Evolutionary conservation across 2,888 invertebrate genomes (phyloP).

Genomic region (Drosophila mimetica): DNA sequence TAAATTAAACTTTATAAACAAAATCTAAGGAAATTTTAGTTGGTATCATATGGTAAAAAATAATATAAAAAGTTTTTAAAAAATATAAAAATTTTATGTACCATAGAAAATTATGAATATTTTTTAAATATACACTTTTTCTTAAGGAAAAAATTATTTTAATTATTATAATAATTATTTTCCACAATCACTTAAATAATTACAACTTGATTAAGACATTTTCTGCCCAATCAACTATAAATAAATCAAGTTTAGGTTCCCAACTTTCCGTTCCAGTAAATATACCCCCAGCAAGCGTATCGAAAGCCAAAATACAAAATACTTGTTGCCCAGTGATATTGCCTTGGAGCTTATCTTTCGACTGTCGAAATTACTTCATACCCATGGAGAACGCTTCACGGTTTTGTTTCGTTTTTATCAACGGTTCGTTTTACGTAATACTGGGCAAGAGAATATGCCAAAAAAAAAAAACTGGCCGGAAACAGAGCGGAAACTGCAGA

Average conservation of each 20-base stretch:
- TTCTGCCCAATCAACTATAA: not conserved
- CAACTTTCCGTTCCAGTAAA: not conserved
- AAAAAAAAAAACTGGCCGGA: slow-evolving; percentile 9
- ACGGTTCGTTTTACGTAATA: slow-evolving; percentile 31
- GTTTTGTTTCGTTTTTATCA: slow-evolving; percentile 35
- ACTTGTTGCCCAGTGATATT: slow-evolving; percentile 11
- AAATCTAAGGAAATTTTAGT: too few relatives aligned
- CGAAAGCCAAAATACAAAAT: slow-evolving; percentile 16
- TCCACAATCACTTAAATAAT: not conserved
- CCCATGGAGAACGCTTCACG: slow-evolving; percentile 25
- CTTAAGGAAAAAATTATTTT: too few relatives aligned
- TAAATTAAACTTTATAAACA: too few relatives aligned
- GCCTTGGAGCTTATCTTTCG: slow-evolving; percentile 32
- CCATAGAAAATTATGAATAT: too few relatives aligned
- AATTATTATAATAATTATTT: too few relatives aligned
- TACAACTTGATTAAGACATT: not conserved
- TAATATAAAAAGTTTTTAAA: too few relatives aligned
- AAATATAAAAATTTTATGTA: too few relatives aligned
- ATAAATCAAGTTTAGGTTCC: not conserved
- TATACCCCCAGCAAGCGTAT: slow-evolving; percentile 18
- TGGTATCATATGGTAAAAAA: too few relatives aligned
- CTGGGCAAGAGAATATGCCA: slow-evolving; percentile 14
- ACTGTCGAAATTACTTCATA: slow-evolving; percentile 39
- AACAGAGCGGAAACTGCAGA: slow-evolving; percentile 26
- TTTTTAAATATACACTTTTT: too few relatives aligned